A percentile compares a stretch with the other conserved stretches of the same genome.
phyloP scores from a whole-genome alignment of 2,888 invertebrate species.

The Pilophorus perplexus region DNA sequence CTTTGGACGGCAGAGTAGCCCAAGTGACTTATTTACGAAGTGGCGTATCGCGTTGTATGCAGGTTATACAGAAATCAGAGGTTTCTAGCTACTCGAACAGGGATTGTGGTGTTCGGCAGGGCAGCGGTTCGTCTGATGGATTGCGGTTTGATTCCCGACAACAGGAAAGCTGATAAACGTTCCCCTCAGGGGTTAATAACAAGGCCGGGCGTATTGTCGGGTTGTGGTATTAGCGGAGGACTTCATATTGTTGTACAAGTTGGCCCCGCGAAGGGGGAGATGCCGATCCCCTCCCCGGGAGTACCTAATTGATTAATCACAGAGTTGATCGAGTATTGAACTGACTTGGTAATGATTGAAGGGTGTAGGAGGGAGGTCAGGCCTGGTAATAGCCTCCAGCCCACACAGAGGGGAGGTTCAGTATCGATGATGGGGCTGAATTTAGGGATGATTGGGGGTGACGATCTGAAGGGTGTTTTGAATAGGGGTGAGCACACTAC shows the following conservation, averaged over 20 bases:
- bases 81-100: too few relatives aligned
- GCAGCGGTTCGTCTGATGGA: too few relatives aligned
- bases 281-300: conserved; percentile 3
- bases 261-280: neutral
- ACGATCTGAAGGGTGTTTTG: too few relatives aligned
- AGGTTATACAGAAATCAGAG: too few relatives aligned
- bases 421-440: conserved; percentile 12
- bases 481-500: too few relatives aligned
- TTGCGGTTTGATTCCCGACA: conserved; percentile 1
- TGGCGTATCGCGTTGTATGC: too few relatives aligned
- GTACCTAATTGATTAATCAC: conserved; percentile 29
- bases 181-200: conserved; percentile 26
- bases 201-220: conserved; percentile 11
- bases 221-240: conserved; percentile 18
- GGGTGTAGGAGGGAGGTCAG: neutral
- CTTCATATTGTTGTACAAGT: conserved; percentile 24
- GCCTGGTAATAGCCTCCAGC: conserved; percentile 14
- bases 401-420: conserved; percentile 5
- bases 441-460: neutral
- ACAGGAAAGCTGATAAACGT: conserved; percentile 15
- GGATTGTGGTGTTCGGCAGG: too few relatives aligned
- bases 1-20: too few relatives aligned
- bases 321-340: conserved; percentile 27
- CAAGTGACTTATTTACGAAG: too few relatives aligned
- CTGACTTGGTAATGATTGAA: conserved; percentile 10